These are phyloP conservation scores for Tetrapedia diversipes DNA, from an alignment of 2,888 invertebrate species.

Conservation along the genomic window DNA sequence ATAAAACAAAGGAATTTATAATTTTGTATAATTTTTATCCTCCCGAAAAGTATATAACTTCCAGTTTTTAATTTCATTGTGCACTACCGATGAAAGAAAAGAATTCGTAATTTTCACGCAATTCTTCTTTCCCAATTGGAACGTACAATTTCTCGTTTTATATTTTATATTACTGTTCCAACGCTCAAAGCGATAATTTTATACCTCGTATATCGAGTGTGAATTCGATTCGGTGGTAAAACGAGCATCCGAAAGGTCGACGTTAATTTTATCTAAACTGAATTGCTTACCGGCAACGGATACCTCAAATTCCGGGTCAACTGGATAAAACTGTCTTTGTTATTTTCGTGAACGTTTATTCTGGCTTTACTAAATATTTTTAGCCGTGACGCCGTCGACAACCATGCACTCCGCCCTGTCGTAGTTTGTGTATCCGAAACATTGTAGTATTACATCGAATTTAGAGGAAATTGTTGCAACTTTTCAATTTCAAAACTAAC, in stretches of 20 bases:
- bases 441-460: not conserved
- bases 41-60: too few species aligned
- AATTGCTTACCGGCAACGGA: slow-evolving; percentile 12
- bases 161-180: not conserved
- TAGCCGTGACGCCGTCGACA: slow-evolving; percentile 39
- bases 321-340: slow-evolving; percentile 58
- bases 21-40: not conserved
- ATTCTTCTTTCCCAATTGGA: too few species aligned
- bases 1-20: not conserved
- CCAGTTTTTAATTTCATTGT: too few species aligned
- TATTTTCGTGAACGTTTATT: slow-evolving; percentile 58
- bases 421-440: not conserved
- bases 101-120: too few species aligned
- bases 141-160: too few species aligned
- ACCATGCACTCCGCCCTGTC: slow-evolving; percentile 24
- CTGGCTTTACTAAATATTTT: slow-evolving; percentile 42
- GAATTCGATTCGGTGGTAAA: not conserved
- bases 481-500: not conserved
- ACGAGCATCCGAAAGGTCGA: slow-evolving; percentile 6
- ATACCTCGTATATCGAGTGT: too few species aligned
- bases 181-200: not conserved
- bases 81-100: too few species aligned
- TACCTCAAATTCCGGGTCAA: slow-evolving; percentile 52
- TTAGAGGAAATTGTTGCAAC: not conserved
- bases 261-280: slow-evolving; percentile 37